Evolutionary conservation across 2,797 vertebrate species (phyloP).

Genomic region (Manis crassicaudata): DNA sequence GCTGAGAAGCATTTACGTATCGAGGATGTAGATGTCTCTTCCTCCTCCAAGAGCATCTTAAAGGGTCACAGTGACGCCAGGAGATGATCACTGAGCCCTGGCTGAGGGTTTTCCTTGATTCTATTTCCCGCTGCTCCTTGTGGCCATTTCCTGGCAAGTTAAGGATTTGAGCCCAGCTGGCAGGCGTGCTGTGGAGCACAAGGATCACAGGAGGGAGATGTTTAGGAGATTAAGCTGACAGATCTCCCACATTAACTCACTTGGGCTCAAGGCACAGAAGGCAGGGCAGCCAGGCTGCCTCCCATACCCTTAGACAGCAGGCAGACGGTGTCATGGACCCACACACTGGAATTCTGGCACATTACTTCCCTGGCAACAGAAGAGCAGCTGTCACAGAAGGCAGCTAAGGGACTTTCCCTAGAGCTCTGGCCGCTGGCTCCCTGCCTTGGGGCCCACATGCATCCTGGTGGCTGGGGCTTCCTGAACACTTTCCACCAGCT

Average conservation of each 20-base stretch:
- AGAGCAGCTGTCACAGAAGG: not conserved
- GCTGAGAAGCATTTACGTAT: not conserved
- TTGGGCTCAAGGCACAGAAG: not conserved
- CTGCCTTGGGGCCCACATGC: fast-evolving
- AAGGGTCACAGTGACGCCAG: not conserved
- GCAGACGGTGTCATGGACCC: slow-evolving; percentile 35
- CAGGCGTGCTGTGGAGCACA: not conserved
- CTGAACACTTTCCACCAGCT: not conserved
- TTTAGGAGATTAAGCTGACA: not conserved
- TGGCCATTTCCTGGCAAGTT: not conserved
- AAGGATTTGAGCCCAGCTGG: not conserved
- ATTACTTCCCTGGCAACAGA: not conserved
- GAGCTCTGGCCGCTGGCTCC: not conserved
- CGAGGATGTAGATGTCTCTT: not conserved
- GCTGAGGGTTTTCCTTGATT: not conserved
- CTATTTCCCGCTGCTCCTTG: not conserved
- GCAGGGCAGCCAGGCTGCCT: not conserved
- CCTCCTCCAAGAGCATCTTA: not conserved
- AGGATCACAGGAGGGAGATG: not conserved
- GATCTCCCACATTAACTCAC: not conserved
- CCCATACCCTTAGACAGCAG: not conserved
- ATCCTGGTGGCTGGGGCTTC: not conserved
- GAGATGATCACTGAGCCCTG: not conserved
- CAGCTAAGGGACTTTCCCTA: not conserved
- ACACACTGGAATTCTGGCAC: not conserved